phyloP scores from a whole-genome alignment of 2,888 invertebrate genomes.

The Chalcis sispes region DNA sequence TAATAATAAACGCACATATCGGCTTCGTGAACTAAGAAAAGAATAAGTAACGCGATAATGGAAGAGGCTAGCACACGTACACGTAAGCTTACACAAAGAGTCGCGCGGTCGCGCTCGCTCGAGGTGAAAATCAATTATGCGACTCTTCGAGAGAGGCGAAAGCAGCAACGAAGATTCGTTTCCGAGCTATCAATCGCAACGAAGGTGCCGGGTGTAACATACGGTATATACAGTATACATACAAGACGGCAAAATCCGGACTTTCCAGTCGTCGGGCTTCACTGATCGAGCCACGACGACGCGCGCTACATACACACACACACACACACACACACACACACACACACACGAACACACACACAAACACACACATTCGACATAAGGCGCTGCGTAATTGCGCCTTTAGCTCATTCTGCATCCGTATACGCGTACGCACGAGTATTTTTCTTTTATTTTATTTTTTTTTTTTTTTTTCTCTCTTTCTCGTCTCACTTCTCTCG shows the following conservation, averaged over 20 bases:
- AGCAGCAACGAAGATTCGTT: constrained; percentile 30
- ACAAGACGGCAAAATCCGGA: constrained; percentile 47
- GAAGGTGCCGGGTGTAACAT: neutral
- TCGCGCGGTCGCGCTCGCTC: neutral
- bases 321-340: too few species aligned
- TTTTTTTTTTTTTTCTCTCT: neutral
- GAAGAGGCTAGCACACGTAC: too few species aligned
- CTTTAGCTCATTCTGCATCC: constrained; percentile 11
- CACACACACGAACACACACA: too few species aligned
- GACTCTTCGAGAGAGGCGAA: constrained; percentile 32
- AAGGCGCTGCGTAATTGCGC: constrained; percentile 51
- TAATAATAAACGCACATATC: too few species aligned
- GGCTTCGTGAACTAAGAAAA: too few species aligned
- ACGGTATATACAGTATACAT: too few species aligned
- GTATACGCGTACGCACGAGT: neutral
- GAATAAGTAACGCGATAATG: too few species aligned
- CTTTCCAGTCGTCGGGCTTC: constrained; percentile 51
- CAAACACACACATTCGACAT: too few species aligned
- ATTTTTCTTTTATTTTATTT: neutral
- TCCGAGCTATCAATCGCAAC: constrained; percentile 29
- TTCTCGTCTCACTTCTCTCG: neutral
- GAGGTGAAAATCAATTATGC: constrained; percentile 51
- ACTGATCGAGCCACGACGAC: too few species aligned
- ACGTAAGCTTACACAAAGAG: neutral
- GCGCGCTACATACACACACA: too few species aligned